Conservation (phyloP, 2,888 invertebrate genomes). For the Synergus umbraculus region DNA sequence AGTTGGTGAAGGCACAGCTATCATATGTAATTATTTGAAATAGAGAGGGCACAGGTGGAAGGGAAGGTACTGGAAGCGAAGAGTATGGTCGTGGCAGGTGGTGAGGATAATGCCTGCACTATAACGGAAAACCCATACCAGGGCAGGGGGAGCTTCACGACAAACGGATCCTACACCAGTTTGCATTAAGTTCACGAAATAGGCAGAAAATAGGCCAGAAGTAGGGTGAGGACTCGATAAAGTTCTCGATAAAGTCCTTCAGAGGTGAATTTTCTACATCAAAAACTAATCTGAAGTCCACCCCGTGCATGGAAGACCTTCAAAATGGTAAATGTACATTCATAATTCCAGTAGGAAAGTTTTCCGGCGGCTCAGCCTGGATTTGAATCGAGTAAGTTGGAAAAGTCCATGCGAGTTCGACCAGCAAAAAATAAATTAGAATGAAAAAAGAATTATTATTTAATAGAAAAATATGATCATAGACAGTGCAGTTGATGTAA, state of each 20-base stretch:
- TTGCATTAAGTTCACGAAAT: slow-evolving; percentile 20
- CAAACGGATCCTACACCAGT: slow-evolving; percentile 4
- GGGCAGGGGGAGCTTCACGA: slow-evolving; percentile 4
- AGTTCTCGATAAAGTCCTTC: neutral
- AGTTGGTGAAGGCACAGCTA: slow-evolving; percentile 10
- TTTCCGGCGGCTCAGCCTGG: neutral
- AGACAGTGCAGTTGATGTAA: neutral
- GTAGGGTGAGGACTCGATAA: neutral
- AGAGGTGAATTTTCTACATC: neutral
- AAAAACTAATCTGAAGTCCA: slow-evolving; percentile 16
- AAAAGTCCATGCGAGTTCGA: neutral
- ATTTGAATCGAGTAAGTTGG: slow-evolving; percentile 23
- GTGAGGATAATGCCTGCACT: slow-evolving; percentile 30
- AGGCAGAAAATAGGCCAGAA: neutral
- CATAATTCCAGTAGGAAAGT: neutral
- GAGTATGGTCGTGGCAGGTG: slow-evolving; percentile 22
- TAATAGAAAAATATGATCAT: no score
- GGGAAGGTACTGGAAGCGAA: slow-evolving; percentile 10
- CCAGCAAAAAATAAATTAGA: no score
- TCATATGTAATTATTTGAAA: slow-evolving; percentile 25
- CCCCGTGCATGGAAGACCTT: neutral
- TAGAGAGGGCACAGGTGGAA: slow-evolving; percentile 37
- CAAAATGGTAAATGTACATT: neutral
- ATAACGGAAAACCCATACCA: slow-evolving; percentile 25
- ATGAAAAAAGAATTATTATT: no score